These are phyloP conservation scores for Limnephilus auricula DNA, from an alignment of 2,888 invertebrate genomes.

Conservation along the genomic window DNA sequence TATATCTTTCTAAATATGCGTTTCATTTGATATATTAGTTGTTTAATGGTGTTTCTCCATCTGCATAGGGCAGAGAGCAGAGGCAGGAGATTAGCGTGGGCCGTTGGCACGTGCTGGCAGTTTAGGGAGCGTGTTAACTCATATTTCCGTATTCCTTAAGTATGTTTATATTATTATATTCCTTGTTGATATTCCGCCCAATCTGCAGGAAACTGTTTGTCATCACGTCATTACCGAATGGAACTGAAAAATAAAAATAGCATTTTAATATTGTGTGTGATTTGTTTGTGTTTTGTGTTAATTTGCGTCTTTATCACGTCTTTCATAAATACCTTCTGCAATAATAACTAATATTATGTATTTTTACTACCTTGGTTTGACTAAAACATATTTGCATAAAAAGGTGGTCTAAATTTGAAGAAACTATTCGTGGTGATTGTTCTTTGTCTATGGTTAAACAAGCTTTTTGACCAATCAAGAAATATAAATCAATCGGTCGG, in stretches of 20 bases:
- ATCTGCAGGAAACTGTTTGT: slow-evolving; percentile 42
- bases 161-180: slow-evolving; percentile 2
- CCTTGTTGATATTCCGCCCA: not conserved
- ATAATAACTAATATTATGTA: too few species aligned
- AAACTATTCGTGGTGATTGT: too few species aligned
- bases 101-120: not conserved
- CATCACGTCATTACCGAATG: slow-evolving; percentile 25
- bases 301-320: not conserved
- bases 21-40: not conserved
- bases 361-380: too few species aligned
- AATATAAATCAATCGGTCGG: too few species aligned
- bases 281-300: not conserved
- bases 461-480: too few species aligned
- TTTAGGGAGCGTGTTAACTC: slow-evolving; percentile 14
- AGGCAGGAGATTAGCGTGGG: not conserved
- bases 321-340: too few species aligned
- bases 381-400: too few species aligned
- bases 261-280: too few species aligned
- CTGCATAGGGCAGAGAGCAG: slow-evolving; percentile 1
- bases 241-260: not conserved
- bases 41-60: not conserved
- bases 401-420: too few species aligned
- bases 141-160: slow-evolving; percentile 34
- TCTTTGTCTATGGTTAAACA: too few species aligned
- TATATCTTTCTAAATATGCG: not conserved